These are phyloP conservation scores for cat (Felis catus) DNA, from an alignment of 2,113 vertebrate species.

Conservation along the genomic window F.catus_Fca126_mat1.0 CM031413.1:120131501-120132000, in stretches of 20 bases:
- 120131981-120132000: slow-evolving; percentile 76
- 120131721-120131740: no score
- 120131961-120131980: slow-evolving; percentile 79
- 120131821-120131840: slow-evolving; percentile 71
- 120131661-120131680: background rate
- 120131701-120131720: background rate
- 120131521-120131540: background rate
- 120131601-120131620: background rate
- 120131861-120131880: slow-evolving; percentile 73
- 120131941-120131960: slow-evolving; percentile 80
- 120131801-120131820: slow-evolving; percentile 44
- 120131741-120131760: background rate
- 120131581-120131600: background rate
- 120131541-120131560: background rate
- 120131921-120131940: slow-evolving; percentile 76
- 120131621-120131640: background rate
- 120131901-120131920: slow-evolving; percentile 78
- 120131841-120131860: slow-evolving; percentile 76
- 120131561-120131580: background rate
- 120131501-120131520: background rate
- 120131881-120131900: slow-evolving; percentile 78
- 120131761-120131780: background rate
- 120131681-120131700: background rate
- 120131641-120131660: background rate
- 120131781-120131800: background rate